These are phyloP conservation scores for Mesorhabditis spiculigera DNA, from an alignment of 2,888 invertebrate genomes.

Conservation along the genomic window DNA sequence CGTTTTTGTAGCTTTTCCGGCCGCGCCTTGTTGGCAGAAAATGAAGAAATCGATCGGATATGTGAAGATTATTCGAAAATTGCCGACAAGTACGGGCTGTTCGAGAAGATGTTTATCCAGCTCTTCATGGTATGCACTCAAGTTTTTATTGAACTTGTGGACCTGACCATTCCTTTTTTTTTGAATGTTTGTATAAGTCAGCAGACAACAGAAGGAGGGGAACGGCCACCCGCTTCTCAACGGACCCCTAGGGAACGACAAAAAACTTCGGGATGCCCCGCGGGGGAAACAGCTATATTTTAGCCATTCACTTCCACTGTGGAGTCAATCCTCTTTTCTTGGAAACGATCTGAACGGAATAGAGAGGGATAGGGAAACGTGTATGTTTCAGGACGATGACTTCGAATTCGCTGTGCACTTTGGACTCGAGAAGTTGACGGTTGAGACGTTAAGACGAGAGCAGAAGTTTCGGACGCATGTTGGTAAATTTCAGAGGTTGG, in stretches of 20 bases:
- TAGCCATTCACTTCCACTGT: background rate
- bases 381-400: constrained; percentile 40
- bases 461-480: constrained; percentile 24
- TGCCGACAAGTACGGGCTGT: constrained; percentile 49
- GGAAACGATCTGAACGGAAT: background rate
- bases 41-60: constrained; percentile 46
- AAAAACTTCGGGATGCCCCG: background rate
- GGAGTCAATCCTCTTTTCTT: background rate
- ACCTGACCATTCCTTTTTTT: background rate
- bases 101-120: constrained; percentile 48
- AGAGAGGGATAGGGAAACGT: background rate
- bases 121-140: constrained; percentile 37
- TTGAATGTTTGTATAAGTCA: constrained; percentile 7
- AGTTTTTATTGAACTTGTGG: background rate
- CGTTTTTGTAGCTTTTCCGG: constrained; percentile 35
- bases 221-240: background rate
- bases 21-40: constrained; percentile 43
- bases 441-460: constrained; percentile 38
- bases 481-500: constrained; percentile 4
- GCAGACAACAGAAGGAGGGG: background rate
- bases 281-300: background rate
- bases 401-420: constrained; percentile 48
- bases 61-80: constrained; percentile 41
- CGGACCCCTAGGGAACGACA: background rate
- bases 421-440: constrained; percentile 42